Evolutionary conservation across 2,888 invertebrate genomes (phyloP).

Genomic region (Drosophila paracracens): DNA sequence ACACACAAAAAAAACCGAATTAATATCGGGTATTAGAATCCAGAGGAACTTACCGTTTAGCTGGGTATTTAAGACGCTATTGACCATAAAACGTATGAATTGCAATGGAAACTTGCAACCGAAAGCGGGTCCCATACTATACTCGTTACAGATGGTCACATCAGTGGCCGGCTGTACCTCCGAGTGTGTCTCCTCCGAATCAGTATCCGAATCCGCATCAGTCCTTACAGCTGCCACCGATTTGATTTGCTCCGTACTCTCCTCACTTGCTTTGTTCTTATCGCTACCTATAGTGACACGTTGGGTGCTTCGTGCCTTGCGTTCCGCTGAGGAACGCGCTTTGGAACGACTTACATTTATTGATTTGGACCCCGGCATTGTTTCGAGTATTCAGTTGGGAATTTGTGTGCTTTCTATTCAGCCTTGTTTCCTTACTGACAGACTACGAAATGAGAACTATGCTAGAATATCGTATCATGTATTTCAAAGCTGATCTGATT

Average conservation of each 20-base stretch:
- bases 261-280: not conserved
- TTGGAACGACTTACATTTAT: slow-evolving; percentile 1
- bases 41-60: slow-evolving; percentile 31
- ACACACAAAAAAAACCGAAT: too few species aligned
- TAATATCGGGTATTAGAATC: not conserved
- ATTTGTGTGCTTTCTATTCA: not conserved
- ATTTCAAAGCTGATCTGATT: not conserved
- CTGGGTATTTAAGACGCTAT: slow-evolving; percentile 13
- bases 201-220: slow-evolving; percentile 15
- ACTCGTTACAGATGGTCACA: slow-evolving; percentile 62
- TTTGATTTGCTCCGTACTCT: not conserved
- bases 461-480: not conserved
- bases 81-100: slow-evolving; percentile 49
- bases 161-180: slow-evolving; percentile 49
- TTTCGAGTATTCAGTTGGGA: not conserved
- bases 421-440: not conserved
- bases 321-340: not conserved
- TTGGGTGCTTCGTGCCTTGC: slow-evolving; percentile 1
- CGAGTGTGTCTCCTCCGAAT: slow-evolving; percentile 19
- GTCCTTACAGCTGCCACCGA: not conserved
- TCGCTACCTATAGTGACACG: not conserved
- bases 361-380: slow-evolving; percentile 26
- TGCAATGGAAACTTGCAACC: slow-evolving; percentile 61
- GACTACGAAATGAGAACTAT: slow-evolving; percentile 4
- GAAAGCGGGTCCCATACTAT: slow-evolving; percentile 66